phyloP scores from a whole-genome alignment of 2,113 vertebrate genomes.

The Prunella himalayana region DNA sequence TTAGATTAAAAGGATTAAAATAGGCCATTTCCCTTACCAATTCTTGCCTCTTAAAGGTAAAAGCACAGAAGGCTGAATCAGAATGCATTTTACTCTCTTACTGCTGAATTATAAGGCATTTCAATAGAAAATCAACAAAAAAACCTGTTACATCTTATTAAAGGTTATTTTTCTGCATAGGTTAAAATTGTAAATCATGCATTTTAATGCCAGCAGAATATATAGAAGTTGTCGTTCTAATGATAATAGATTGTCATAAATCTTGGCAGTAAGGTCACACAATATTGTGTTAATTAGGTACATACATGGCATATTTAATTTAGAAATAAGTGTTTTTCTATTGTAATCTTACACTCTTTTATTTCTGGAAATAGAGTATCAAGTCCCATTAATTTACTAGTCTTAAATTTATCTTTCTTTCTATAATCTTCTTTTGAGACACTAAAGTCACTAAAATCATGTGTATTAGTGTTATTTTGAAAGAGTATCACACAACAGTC shows the following conservation, averaged over 20 bases:
- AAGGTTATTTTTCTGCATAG: background rate
- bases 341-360: background rate
- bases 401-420: background rate
- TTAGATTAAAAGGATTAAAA: background rate
- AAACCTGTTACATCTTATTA: background rate
- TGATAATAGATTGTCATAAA: background rate
- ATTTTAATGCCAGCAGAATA: background rate
- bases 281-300: background rate
- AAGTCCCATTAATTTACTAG: background rate
- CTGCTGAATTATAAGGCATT: background rate
- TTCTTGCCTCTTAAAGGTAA: background rate
- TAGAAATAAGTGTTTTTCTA: background rate
- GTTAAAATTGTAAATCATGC: background rate
- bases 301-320: background rate
- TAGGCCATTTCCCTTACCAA: background rate
- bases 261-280: background rate
- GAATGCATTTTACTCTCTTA: background rate
- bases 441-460: background rate
- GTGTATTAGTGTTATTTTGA: background rate
- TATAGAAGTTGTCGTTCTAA: background rate
- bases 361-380: background rate
- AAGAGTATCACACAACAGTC: background rate
- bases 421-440: background rate
- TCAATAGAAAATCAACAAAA: background rate
- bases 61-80: background rate